Evolutionary conservation across 2,888 invertebrate species (phyloP).

Genomic region (Achlya flavicornis): DNA sequence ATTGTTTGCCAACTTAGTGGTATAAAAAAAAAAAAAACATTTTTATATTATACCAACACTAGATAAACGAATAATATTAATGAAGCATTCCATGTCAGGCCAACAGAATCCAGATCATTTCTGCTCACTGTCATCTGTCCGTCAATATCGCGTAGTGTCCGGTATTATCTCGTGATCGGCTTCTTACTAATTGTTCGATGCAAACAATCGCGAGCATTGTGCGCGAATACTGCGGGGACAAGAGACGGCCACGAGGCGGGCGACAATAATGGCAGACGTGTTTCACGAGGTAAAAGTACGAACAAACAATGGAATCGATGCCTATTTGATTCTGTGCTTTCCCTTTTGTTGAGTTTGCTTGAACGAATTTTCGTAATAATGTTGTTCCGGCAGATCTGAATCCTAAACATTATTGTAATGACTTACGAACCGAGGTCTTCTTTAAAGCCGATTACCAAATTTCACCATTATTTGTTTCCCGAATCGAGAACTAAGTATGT

Average conservation of each 20-base stretch:
- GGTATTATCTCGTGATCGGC: conserved; percentile 50
- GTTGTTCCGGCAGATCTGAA: conserved; percentile 43
- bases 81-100: neutral
- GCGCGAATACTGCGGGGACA: conserved; percentile 45
- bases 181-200: conserved; percentile 59
- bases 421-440: neutral
- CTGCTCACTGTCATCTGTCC: conserved; percentile 10
- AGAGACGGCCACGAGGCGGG: conserved; percentile 28
- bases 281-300: conserved; percentile 64
- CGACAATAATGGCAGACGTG: conserved; percentile 65
- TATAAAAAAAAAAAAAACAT: no score
- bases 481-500: no score
- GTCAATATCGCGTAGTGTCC: conserved; percentile 27
- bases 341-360: conserved; percentile 61
- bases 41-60: neutral
- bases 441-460: no score
- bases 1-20: no score
- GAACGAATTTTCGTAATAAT: conserved; percentile 54
- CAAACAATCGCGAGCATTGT: conserved; percentile 72
- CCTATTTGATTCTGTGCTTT: conserved; percentile 70
- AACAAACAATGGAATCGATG: conserved; percentile 66
- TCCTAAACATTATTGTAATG: conserved; percentile 13
- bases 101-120: conserved; percentile 12
- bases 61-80: conserved; percentile 1
- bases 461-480: neutral